phyloP scores from a whole-genome alignment of 30 jellyfish, hydroid and myxozoan species.

The Turritopsis rubra region DNA sequence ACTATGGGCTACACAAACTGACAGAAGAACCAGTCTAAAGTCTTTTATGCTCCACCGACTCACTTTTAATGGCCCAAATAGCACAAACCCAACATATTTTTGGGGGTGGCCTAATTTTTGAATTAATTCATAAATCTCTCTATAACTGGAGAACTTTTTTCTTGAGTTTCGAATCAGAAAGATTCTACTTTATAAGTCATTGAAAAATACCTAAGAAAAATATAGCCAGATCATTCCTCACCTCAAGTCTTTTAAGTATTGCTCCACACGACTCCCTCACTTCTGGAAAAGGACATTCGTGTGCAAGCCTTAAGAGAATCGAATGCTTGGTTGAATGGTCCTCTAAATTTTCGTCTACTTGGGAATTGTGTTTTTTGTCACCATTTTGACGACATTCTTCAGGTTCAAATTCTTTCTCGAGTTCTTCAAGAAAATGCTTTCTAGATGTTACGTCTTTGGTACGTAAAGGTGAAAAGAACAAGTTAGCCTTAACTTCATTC shows the following conservation, averaged over 20 bases:
- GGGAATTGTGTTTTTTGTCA: conserved; percentile 23
- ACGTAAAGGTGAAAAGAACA: conserved; percentile 64
- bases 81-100: too few species aligned
- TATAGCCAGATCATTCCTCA: conserved; percentile 2
- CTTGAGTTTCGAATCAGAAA: not conserved
- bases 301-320: conserved; percentile 59
- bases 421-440: conserved; percentile 67
- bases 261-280: conserved; percentile 81
- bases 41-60: too few species aligned
- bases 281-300: conserved; percentile 92
- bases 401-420: conserved; percentile 54
- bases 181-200: too few species aligned
- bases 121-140: too few species aligned
- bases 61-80: too few species aligned
- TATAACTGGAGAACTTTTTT: too few species aligned
- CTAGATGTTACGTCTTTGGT: conserved; percentile 75
- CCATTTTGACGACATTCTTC: conserved; percentile 38
- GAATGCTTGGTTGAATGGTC: conserved; percentile 46
- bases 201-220: too few species aligned
- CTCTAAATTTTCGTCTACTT: conserved; percentile 20
- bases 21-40: too few species aligned
- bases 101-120: too few species aligned
- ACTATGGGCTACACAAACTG: too few species aligned
- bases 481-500: conserved; percentile 12
- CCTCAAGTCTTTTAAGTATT: conserved; percentile 84